Evolutionary conservation across 2,797 vertebrate genomes (phyloP).

Genomic region (Vireo griseus): DNA sequence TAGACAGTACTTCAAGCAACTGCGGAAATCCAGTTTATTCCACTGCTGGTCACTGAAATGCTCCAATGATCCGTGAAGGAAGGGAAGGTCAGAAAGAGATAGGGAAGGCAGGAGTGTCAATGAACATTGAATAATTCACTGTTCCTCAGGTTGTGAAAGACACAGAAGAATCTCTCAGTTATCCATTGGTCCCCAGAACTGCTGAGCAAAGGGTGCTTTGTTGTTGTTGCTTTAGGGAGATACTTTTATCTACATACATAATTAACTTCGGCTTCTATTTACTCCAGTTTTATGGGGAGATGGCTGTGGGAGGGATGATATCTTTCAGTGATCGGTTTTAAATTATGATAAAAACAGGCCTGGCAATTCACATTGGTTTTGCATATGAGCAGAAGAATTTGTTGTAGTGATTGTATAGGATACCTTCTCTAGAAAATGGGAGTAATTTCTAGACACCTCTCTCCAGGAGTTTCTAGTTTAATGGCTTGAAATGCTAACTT

Average conservation of each 20-base stretch:
- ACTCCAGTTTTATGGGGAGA: not conserved
- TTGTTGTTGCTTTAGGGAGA: not conserved
- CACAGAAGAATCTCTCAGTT: not conserved
- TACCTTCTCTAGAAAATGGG: not conserved
- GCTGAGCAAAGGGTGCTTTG: not conserved
- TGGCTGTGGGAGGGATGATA: not conserved
- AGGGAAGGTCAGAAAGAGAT: not conserved
- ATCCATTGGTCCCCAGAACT: not conserved
- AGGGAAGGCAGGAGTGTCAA: not conserved
- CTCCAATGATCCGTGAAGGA: not conserved
- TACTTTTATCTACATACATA: not conserved
- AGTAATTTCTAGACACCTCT: not conserved
- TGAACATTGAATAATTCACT: not conserved
- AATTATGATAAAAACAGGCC: not conserved
- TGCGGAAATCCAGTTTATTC: not conserved
- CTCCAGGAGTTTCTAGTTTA: not conserved
- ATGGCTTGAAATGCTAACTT: not conserved
- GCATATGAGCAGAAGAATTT: not conserved
- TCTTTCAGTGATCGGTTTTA: not conserved
- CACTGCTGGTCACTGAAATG: not conserved
- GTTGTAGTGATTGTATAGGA: not conserved
- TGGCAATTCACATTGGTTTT: not conserved
- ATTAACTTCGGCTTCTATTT: not conserved
- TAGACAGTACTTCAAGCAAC: not conserved
- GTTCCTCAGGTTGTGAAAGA: not conserved